A percentile compares a stretch with the other conserved stretches of the same genome.
Evolutionary conservation across 2,888 invertebrate genomes (phyloP).

Genomic region (Phyto melanocephala): DNA sequence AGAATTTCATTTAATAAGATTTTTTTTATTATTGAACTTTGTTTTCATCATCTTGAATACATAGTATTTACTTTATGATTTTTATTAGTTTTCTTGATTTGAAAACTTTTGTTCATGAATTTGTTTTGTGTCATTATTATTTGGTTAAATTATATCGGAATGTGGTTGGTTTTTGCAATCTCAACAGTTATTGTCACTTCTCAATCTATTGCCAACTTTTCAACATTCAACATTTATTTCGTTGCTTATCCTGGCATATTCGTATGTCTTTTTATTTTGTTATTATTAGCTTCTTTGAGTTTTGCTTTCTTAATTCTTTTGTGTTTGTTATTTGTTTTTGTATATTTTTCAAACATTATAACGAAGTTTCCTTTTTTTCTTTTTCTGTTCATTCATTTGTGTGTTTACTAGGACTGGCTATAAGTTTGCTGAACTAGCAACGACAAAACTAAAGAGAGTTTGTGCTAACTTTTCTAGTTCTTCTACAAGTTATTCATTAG

Average conservation of each 20-base stretch:
- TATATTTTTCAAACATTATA: background rate
- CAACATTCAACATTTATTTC: too few relatives aligned
- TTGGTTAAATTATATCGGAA: conserved; percentile 5
- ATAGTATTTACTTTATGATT: background rate
- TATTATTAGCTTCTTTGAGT: conserved; percentile 43
- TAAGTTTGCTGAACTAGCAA: conserved; percentile 15
- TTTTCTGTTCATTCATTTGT: background rate
- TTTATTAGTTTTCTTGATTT: conserved; percentile 21
- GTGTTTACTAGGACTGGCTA: background rate
- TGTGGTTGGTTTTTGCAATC: conserved; percentile 6
- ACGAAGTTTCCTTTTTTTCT: conserved; percentile 7
- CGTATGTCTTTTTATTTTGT: conserved; percentile 53
- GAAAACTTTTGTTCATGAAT: conserved; percentile 42
- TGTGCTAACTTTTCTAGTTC: conserved; percentile 28
- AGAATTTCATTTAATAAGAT: too few relatives aligned
- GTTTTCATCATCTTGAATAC: background rate
- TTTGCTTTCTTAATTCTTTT: conserved; percentile 2
- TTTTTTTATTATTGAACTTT: background rate
- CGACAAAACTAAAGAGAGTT: conserved; percentile 10
- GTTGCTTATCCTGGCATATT: conserved; percentile 33
- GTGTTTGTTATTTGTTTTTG: background rate
- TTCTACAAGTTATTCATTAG: conserved; percentile 45
- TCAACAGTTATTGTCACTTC: conserved; percentile 46
- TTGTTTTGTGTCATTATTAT: background rate
- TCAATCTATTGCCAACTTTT: conserved; percentile 40